Percentiles rank a stretch among this genome's conserved stretches.
phyloP scores from a whole-genome alignment of 2,888 invertebrate genomes.

The Dexiosoma caninum region DNA sequence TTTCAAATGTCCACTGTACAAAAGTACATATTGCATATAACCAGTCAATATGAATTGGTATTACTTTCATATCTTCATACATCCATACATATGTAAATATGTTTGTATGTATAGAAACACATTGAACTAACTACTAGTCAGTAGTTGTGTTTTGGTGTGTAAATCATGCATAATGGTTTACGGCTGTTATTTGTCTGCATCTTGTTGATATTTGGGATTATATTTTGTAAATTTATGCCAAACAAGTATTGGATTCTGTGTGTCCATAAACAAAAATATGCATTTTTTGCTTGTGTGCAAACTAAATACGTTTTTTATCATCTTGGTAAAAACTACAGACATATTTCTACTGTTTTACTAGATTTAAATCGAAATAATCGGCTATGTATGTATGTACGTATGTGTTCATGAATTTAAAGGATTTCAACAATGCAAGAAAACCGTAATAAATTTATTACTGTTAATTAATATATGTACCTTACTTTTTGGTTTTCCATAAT shows the following conservation, averaged over 20 bases:
- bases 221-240: constrained; percentile 71
- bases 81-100: neutral
- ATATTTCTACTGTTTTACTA: neutral
- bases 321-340: constrained; percentile 1
- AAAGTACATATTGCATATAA: no score
- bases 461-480: no score
- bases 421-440: neutral
- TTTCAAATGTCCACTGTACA: no score
- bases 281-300: neutral
- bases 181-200: constrained; percentile 68
- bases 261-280: constrained; percentile 3
- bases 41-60: no score
- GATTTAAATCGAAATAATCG: neutral
- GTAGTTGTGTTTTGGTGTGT: constrained; percentile 11
- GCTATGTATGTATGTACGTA: neutral
- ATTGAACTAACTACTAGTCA: neutral
- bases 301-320: constrained; percentile 1
- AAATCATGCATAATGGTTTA: constrained; percentile 35
- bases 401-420: neutral
- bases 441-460: constrained; percentile 4
- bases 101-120: neutral
- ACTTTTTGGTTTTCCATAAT: no score
- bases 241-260: constrained; percentile 63
- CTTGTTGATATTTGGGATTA: constrained; percentile 73
- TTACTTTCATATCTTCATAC: neutral